Evolutionary conservation across 2,888 invertebrate genomes (phyloP).

Genomic region (Drosophila leonis): DNA sequence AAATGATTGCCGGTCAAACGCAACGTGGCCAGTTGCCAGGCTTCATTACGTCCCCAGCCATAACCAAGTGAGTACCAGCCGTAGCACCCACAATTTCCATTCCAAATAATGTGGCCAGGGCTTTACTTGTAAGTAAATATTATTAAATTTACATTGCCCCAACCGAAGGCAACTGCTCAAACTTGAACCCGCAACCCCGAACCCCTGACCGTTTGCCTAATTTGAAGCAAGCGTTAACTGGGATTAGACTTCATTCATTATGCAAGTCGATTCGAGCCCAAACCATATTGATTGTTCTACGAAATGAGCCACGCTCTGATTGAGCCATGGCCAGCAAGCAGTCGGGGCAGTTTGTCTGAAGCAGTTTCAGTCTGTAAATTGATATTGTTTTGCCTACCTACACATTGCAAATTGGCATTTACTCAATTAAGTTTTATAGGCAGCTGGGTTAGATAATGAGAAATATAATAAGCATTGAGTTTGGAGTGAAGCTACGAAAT

Average conservation of each 20-base stretch:
- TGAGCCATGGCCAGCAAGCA: conserved; percentile 11
- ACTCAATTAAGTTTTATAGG: conserved; percentile 70
- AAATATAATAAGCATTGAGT: conserved; percentile 20
- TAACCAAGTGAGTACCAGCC: conserved; percentile 83
- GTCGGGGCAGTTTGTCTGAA: neutral
- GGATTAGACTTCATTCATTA: conserved; percentile 82
- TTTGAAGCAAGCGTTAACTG: conserved; percentile 61
- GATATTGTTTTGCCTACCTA: conserved; percentile 70
- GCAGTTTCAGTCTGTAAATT: conserved; percentile 61
- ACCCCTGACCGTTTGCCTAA: conserved; percentile 14
- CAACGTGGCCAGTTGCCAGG: conserved; percentile 83
- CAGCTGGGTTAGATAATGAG: conserved; percentile 49
- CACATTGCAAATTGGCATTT: conserved; percentile 61
- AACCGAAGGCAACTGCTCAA: conserved; percentile 12
- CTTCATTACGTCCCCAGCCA: conserved; percentile 84
- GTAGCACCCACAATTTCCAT: conserved; percentile 6
- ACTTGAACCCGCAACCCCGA: no score
- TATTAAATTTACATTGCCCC: conserved; percentile 75
- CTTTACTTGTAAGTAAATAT: conserved; percentile 77
- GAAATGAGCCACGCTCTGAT: conserved; percentile 69
- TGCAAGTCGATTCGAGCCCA: conserved; percentile 47
- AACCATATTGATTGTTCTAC: conserved; percentile 70
- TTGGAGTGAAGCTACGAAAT: neutral
- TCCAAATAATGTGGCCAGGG: conserved; percentile 54
- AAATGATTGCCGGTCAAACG: conserved; percentile 88